Conservation (phyloP, 2,888 invertebrate genomes). For the Eumacrocentrus americanus region DNA sequence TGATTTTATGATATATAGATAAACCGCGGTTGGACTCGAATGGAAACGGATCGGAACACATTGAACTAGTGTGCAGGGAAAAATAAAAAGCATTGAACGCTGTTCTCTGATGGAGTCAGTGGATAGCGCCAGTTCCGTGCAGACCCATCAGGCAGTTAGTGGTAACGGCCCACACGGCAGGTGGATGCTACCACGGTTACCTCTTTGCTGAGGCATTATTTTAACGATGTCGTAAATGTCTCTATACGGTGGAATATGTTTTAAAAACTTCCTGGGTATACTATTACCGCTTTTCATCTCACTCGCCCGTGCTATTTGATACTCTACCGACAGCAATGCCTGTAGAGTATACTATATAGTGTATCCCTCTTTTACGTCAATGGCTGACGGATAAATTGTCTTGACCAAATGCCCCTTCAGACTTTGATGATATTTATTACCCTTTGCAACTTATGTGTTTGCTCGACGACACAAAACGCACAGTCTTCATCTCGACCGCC, state of each 20-base stretch:
- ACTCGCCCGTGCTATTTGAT: not conserved
- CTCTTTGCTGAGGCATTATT: constrained; percentile 25
- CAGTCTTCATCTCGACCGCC: too few species aligned
- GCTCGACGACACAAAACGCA: too few species aligned
- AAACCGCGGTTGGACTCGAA: too few species aligned
- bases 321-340: not conserved
- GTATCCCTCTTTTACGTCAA: too few species aligned
- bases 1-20: too few species aligned
- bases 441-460: too few species aligned
- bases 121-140: constrained; percentile 21
- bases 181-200: constrained; percentile 21
- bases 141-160: constrained; percentile 26
- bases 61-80: too few species aligned
- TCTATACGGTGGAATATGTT: constrained; percentile 8
- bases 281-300: not conserved
- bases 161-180: constrained; percentile 25
- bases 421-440: too few species aligned
- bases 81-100: not conserved
- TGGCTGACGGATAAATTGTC: too few species aligned
- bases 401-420: too few species aligned
- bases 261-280: constrained; percentile 10
- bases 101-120: not conserved
- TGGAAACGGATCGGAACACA: too few species aligned
- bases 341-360: too few species aligned
- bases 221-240: constrained; percentile 25